Percentiles rank a stretch among this genome's conserved stretches.
Evolutionary conservation across 1,140 invertebrate genomes (phyloP).

Genomic region (Trichonephila clavipes): DNA sequence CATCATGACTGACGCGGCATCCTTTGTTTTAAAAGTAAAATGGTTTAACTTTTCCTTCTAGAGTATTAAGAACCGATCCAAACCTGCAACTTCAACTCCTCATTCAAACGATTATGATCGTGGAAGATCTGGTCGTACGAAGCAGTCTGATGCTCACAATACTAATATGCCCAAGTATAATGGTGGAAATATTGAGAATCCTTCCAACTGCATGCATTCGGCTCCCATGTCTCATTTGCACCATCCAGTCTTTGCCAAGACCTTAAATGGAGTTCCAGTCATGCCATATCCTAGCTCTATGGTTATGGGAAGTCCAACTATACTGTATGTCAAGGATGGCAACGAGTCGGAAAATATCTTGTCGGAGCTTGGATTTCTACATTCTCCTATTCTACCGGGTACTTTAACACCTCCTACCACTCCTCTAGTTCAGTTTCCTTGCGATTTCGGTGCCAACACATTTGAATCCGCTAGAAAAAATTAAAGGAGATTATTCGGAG

Average conservation of each 20-base stretch:
- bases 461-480: background rate
- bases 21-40: too few relatives aligned
- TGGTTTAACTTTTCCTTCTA: background rate
- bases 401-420: constrained; percentile 63
- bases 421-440: constrained; percentile 50
- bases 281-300: constrained; percentile 58
- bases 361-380: constrained; percentile 58
- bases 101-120: constrained; percentile 13
- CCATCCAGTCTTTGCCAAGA: constrained; percentile 70
- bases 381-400: constrained; percentile 47
- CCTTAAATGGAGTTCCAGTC: constrained; percentile 63
- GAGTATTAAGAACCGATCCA: constrained; percentile 49
- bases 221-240: constrained; percentile 75
- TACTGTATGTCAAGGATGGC: constrained; percentile 29
- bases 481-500: background rate
- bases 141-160: background rate
- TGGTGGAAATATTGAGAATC: constrained; percentile 9
- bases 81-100: background rate
- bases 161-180: background rate
- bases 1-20: too few relatives aligned
- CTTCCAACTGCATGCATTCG: constrained; percentile 34
- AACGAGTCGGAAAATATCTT: background rate
- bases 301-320: constrained; percentile 47
- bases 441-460: constrained; percentile 58
- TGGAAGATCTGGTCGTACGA: background rate